These are phyloP conservation scores for Girardia tigrina DNA, from an alignment of 2,888 invertebrate species.

Conservation along the genomic window DNA sequence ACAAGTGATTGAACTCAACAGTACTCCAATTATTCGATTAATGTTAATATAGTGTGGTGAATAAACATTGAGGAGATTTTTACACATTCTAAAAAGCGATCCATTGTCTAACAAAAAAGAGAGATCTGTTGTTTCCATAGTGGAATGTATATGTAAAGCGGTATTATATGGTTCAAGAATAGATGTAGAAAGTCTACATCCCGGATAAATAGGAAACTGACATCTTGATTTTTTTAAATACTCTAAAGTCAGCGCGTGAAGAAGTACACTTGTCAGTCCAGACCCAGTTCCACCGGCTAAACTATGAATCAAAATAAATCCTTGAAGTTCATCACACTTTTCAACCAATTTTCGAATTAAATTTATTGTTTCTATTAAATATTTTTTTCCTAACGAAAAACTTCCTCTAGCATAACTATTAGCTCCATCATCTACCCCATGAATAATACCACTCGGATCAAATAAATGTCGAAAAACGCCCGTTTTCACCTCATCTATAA, in stretches of 20 bases:
- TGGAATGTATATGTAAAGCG: constrained; percentile 37
- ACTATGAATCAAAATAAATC: constrained; percentile 38
- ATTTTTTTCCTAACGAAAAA: constrained; percentile 38
- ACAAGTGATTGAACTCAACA: constrained; percentile 31
- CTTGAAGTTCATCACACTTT: constrained; percentile 38
- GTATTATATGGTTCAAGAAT: constrained; percentile 38
- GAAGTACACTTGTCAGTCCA: constrained; percentile 38
- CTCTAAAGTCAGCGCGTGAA: constrained; percentile 38
- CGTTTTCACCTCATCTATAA: constrained; percentile 36
- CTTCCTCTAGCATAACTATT: constrained; percentile 38
- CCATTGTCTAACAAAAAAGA: constrained; percentile 51
- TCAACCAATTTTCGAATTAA: constrained; percentile 36
- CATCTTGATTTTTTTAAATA: constrained; percentile 37
- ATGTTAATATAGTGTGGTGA: constrained; percentile 31
- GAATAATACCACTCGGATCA: constrained; percentile 38
- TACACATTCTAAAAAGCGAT: constrained; percentile 32
- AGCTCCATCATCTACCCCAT: constrained; percentile 38
- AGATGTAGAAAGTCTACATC: constrained; percentile 37
- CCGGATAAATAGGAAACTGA: constrained; percentile 38
- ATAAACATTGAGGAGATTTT: constrained; percentile 25
- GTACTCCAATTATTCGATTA: constrained; percentile 32
- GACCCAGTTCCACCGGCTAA: constrained; percentile 39
- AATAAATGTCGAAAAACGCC: constrained; percentile 37
- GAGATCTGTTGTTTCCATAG: constrained; percentile 70
- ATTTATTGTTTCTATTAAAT: constrained; percentile 20